Percentiles rank a stretch among this genome's conserved stretches.
Conservation (phyloP, 2,113 vertebrate species). For the Cervus canadensis region DNA sequence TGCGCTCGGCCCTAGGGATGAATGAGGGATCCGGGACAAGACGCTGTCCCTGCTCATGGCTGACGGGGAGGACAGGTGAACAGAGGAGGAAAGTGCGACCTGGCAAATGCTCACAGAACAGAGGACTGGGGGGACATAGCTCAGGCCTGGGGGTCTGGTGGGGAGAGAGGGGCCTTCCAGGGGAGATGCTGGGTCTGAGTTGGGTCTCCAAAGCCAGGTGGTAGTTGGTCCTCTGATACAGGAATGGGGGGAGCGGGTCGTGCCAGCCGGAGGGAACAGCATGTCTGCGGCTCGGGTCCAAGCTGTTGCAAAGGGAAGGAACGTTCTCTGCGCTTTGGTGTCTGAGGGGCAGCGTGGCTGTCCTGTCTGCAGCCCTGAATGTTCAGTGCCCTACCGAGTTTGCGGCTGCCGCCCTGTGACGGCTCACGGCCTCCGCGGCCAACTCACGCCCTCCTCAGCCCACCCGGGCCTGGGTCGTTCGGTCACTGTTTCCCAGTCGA, state of each 20-base stretch:
- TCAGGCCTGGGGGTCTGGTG: background rate
- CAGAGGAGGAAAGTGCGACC: background rate
- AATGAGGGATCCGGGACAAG: slow-evolving; percentile 51
- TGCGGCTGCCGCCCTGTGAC: background rate
- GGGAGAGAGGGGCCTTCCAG: background rate
- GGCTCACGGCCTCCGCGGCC: background rate
- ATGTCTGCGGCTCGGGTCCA: slow-evolving; percentile 36
- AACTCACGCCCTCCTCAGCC: background rate
- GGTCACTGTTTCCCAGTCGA: background rate
- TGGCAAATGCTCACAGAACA: background rate
- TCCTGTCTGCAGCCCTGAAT: slow-evolving; percentile 31
- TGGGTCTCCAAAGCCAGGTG: background rate
- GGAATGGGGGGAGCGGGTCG: slow-evolving; percentile 13
- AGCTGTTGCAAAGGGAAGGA: slow-evolving; percentile 61
- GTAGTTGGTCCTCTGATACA: background rate
- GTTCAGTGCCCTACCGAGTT: slow-evolving; percentile 11
- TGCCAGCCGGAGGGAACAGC: slow-evolving; percentile 25
- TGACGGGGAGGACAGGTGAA: slow-evolving; percentile 47
- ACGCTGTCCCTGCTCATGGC: background rate
- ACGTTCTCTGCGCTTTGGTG: slow-evolving; percentile 42
- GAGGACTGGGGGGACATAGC: background rate
- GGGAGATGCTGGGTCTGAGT: background rate
- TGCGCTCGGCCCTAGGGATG: background rate
- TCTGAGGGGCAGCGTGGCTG: slow-evolving; percentile 47
- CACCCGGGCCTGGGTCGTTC: background rate